Evolutionary conservation across 2,113 vertebrate genomes (phyloP), one percentile per base, ranked within the genome.

Genomic region (Australoheros scitulus): DNA sequence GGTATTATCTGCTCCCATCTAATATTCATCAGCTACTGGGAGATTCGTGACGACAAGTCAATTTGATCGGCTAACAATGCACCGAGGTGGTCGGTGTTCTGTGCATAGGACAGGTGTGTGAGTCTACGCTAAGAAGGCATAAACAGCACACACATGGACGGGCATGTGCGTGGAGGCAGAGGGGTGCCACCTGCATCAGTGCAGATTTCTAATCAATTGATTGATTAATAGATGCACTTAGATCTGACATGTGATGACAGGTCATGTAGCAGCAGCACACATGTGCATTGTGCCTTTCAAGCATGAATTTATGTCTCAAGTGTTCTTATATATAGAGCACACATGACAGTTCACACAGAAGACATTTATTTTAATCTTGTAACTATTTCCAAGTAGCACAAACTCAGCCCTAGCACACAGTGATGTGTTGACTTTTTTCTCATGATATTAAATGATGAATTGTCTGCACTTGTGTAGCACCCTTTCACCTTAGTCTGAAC

Each of bases 21-120:
- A 94, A 93, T 94, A 95, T 93, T 95, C 87, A 95, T 94, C 90
- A 92, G 85, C 76, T 74, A 38, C 92, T 89, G 92, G 86, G 91
- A 91, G 91, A 93, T 91, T 90, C 17, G 82, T 87, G 92, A 90
- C 61, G 84, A 88, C 83, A 75, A 87, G 88, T 90, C 83, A 80
- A 18, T 90, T 81, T 92, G 87, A 92, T 91, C 50, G 63, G 84
- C 85, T 89, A 81, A 90, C 89, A 89, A 87, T 79, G 81, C 88
- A 72, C 87, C 3, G 52, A 68, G 87, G 86, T 89, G 89, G 89
- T 86, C 61, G 52, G 22, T 84, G 58, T 82, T 84, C 77, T 82
- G 64, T 38, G 76, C 75, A 68, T 56, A 74, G 41, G 55, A 38
- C 75, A 74, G 34, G 78, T 81, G 22, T 80, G 65, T 34, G 81